phyloP scores from a whole-genome alignment of 2,113 vertebrate genomes.

The Casuarius casuarius region DNA sequence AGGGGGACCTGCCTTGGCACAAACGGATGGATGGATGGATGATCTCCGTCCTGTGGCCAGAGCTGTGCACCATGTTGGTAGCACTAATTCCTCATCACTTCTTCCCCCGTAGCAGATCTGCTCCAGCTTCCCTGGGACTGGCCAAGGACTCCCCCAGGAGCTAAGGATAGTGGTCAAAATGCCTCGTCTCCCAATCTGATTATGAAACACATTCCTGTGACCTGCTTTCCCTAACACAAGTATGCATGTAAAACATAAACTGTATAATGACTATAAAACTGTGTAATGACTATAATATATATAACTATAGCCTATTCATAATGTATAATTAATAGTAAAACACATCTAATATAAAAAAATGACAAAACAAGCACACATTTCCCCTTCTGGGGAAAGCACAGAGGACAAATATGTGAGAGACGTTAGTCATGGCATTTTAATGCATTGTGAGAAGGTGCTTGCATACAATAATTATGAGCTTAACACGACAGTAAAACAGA shows the following conservation, averaged over 20 bases:
- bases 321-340: conserved; percentile 52
- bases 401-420: neutral
- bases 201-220: neutral
- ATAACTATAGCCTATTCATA: conserved; percentile 30
- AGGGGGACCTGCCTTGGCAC: neutral
- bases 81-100: neutral
- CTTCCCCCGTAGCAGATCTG: neutral
- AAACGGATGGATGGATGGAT: neutral
- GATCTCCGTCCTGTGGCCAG: neutral
- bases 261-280: conserved; percentile 31
- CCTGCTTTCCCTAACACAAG: conserved; percentile 45
- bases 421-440: conserved; percentile 25
- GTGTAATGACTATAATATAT: conserved; percentile 37
- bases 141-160: neutral
- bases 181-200: neutral
- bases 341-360: neutral
- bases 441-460: neutral
- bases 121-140: neutral
- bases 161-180: neutral
- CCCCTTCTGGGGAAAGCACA: conserved; percentile 7
- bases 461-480: neutral
- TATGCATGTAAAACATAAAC: conserved; percentile 33
- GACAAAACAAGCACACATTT: conserved; percentile 20
- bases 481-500: neutral
- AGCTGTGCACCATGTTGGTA: neutral